Conservation (phyloP, 2,888 invertebrate species). For the Orgyia antiqua region DNA sequence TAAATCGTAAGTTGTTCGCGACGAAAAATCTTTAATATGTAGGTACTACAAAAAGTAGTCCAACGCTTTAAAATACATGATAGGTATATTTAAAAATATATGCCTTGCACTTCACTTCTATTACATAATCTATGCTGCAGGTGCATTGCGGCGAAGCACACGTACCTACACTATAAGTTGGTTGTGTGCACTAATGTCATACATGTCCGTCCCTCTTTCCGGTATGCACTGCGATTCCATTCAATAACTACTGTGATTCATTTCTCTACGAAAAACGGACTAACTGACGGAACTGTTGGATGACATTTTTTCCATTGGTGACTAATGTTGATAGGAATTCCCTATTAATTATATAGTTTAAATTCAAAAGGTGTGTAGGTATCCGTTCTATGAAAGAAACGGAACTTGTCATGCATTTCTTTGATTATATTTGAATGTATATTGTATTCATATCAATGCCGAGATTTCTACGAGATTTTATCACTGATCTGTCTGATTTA, state of each 20-base stretch:
- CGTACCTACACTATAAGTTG: slow-evolving; percentile 9
- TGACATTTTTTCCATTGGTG: slow-evolving; percentile 4
- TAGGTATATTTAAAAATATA: no score
- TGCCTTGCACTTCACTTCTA: slow-evolving; percentile 1
- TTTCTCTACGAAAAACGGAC: slow-evolving; percentile 13
- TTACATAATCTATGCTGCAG: slow-evolving; percentile 27
- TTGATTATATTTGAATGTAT: no score
- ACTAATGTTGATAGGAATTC: slow-evolving; percentile 2
- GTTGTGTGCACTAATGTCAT: slow-evolving; percentile 23
- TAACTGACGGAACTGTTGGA: slow-evolving; percentile 10
- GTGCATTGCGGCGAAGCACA: slow-evolving; percentile 32
- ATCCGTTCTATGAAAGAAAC: not conserved
- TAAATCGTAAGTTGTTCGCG: no score
- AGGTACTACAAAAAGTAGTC: no score
- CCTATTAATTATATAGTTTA: slow-evolving; percentile 2
- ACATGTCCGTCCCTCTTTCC: slow-evolving; percentile 23
- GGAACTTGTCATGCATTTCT: not conserved
- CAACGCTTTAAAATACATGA: no score
- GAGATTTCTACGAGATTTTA: no score
- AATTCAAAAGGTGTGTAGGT: slow-evolving; percentile 1
- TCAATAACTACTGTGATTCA: slow-evolving; percentile 15
- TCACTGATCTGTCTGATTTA: no score
- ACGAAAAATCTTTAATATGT: no score
- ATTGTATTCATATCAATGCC: no score
- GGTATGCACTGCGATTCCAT: slow-evolving; percentile 20